phyloP scores from a whole-genome alignment of 2,113 vertebrate genomes.

The Hiodon tergisus region DNA sequence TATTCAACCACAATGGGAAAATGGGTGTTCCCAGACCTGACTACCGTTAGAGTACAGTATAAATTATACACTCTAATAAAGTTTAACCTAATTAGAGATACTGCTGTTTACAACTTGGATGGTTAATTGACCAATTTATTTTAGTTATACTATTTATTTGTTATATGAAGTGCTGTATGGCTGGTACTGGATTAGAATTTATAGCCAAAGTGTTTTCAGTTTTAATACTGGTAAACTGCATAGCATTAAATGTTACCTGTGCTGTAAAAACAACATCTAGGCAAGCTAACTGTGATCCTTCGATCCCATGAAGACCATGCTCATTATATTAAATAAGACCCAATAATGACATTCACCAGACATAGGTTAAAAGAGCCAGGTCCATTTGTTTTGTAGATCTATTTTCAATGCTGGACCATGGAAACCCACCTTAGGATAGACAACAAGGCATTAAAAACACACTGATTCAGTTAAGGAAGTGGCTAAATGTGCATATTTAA shows the following conservation, averaged over 20 bases:
- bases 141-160: background rate
- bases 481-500: slow-evolving; percentile 26
- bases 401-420: background rate
- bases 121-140: background rate
- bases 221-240: background rate
- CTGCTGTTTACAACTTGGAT: background rate
- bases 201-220: background rate
- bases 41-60: no score
- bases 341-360: no score
- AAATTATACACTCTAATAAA: no score
- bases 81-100: background rate
- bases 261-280: background rate
- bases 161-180: background rate
- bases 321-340: background rate
- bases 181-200: background rate
- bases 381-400: no score
- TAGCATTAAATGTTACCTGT: background rate
- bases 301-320: background rate
- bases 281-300: background rate
- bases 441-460: background rate
- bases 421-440: background rate
- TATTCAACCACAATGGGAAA: no score
- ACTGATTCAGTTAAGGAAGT: slow-evolving; percentile 1
- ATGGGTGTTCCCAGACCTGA: no score
- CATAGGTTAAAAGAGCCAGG: no score